phyloP scores from a whole-genome alignment of 2,797 vertebrate species.

The Molossus molossus region DNA sequence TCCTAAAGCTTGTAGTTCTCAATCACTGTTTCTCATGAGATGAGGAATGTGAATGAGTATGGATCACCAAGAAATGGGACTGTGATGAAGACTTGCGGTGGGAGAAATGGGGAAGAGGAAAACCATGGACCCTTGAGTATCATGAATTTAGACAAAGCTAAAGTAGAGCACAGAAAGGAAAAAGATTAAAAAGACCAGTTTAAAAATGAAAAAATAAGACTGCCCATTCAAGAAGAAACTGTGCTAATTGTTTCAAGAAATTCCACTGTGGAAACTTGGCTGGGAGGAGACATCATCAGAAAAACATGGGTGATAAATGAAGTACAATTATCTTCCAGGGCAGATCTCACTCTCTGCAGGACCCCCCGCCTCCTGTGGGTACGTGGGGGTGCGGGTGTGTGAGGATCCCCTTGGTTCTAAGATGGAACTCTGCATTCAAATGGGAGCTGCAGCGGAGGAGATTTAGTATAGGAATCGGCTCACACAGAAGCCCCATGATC shows the following conservation, averaged over 20 bases:
- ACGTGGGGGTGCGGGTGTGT: neutral
- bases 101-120: neutral
- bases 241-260: neutral
- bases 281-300: constrained; percentile 34
- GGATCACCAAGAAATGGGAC: neutral
- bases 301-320: neutral
- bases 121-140: neutral
- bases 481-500: too few relatives aligned
- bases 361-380: neutral
- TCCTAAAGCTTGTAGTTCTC: neutral
- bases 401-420: too few relatives aligned
- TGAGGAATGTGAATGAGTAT: neutral
- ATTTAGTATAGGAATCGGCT: too few relatives aligned
- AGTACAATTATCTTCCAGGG: neutral
- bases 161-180: neutral
- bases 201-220: neutral
- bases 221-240: neutral
- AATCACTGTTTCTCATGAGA: neutral
- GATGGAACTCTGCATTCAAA: neutral
- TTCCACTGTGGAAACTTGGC: neutral
- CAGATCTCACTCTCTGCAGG: neutral
- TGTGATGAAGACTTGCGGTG: neutral
- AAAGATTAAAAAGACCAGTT: neutral
- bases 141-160: constrained; percentile 34
- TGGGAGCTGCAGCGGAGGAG: neutral